Evolutionary conservation across 2,797 vertebrate species (phyloP), one percentile per base, ranked within the genome.

Genomic region (Enteromius thamalakanensis): DNA sequence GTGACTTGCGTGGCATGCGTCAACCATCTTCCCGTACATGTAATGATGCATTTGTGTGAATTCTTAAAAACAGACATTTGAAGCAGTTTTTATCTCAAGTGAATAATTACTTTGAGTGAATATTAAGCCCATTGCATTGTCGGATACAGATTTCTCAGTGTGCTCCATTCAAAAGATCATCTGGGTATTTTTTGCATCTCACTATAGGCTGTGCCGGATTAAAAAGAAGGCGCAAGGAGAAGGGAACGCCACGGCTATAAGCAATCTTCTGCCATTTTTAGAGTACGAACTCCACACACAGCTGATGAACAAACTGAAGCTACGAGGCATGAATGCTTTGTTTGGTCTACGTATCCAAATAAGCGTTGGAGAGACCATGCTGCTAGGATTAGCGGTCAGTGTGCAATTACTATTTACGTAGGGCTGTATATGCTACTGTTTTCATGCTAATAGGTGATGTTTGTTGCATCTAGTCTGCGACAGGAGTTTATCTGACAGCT

Each of bases 171-270:
- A 64, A 26, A 64, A 1, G 34, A 34, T 76, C 32, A 76, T 76
- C n/a, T 6, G 12, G n/a, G 51, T 76, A 23, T 60, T 69, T 6
- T 76, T 42, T 70, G 12, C 8, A 2, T 64, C 32, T 37, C 17
- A 1, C 2, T 17, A 1, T 86, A 99, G 98, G 84, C 91, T 99
- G 40, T 99, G 98, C 86, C 96, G 98, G 26, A 94, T 97, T 47
- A 99, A 99, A 92, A 99, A 98, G 93, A 99, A 99, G 89, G 96
- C 96, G 49, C 98, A 99, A 90, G 98, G 98, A 1, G 98, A 99
- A 91, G 97, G 96, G 45, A 99, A 99, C 1, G 98, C 98, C 0
- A 99, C 97, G 0, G 93, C 94, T 34, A 98, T 99, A 91, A 99
- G 98, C 88, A 99, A 98, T 92, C 94, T 99, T 84, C 87, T 99